Base-by-base conservation (phyloP, 2,797 vertebrate species). In the Sebastes oblongus region DNA sequence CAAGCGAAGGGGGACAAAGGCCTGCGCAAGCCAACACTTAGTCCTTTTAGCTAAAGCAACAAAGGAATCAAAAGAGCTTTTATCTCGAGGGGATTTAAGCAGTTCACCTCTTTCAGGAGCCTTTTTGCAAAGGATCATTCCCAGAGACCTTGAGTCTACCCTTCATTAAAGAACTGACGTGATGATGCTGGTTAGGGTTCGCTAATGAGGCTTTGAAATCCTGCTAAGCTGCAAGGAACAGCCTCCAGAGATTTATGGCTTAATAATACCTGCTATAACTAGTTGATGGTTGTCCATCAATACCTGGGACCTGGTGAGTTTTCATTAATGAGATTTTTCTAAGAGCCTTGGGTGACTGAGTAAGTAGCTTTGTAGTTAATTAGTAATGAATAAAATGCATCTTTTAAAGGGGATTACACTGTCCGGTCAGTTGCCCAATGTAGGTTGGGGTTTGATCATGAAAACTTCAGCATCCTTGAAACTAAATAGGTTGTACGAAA, bases 1-100 rank as follows among this genome's bases (percentile, higher is more conserved):
- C 69, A 81, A 86, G 78, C 50, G 75, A 84, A 71, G 34, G 54
- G 20, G 60, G 58, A 88, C 81, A 92, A 87, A 86, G 66, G 73
- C 67, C 74, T 6, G 32, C 68, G 6, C 75, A 55, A 80, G 86
- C 80, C 34, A 80, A 82, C 85, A 84, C 86, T 80, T 72, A 55
- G 59, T 73, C 78, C 75, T 87, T 87, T 89, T 80, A 85, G 70
- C 72, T 60, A 11, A 66, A 22, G 72, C 77, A 82, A 85, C 85
- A 92, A 90, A 88, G 77, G 74, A 87, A 62, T 89, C 72, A 87
- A 90, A 85, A 80, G 81, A 66, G 68, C 70, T 76, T 89, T 86
- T 88, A 84, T 85, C 73, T 81, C 65, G 18, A 68, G 67, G 55
- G 72, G 72, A 72, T 82, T 82, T 68, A 80, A 73, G 75, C 66